phyloP scores from a whole-genome alignment of 2,888 invertebrate species.

The Cephus sareptanus region DNA sequence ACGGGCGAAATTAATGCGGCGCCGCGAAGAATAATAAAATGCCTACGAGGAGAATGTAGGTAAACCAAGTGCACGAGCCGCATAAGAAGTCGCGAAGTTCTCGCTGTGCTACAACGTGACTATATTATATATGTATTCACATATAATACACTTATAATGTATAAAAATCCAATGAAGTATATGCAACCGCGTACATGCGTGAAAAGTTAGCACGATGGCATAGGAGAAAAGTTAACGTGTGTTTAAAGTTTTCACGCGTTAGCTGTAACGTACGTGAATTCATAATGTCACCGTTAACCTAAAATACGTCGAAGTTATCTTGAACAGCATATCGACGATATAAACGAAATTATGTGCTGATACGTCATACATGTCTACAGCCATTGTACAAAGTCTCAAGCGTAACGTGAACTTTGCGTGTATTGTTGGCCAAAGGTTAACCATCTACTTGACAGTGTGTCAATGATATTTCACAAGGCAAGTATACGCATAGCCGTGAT shows the following conservation, averaged over 20 bases:
- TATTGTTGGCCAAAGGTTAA: conserved; percentile 17
- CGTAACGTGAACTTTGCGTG: conserved; percentile 21
- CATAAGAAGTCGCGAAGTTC: not conserved
- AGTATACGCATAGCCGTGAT: not conserved
- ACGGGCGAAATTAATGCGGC: not conserved
- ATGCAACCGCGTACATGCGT: not conserved
- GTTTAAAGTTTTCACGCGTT: not conserved
- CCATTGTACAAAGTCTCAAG: conserved; percentile 19
- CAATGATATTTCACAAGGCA: not conserved
- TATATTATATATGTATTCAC: not conserved
- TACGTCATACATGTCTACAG: not conserved
- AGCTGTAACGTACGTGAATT: not conserved
- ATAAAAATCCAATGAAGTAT: not conserved
- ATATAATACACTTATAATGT: not conserved
- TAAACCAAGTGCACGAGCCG: not conserved
- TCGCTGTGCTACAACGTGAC: not conserved
- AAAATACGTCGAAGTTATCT: not conserved
- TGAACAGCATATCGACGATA: not conserved
- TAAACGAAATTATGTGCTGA: not conserved
- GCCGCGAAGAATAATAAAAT: not conserved
- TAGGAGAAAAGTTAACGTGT: not conserved
- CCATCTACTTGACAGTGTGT: not conserved
- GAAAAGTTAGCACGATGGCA: not conserved
- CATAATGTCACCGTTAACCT: not conserved
- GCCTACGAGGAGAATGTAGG: not conserved